Percentiles rank a stretch among this genome's conserved stretches.
These are phyloP conservation scores for Poecile atricapillus DNA, from an alignment of 2,113 vertebrate genomes.

Conservation along the genomic window DNA sequence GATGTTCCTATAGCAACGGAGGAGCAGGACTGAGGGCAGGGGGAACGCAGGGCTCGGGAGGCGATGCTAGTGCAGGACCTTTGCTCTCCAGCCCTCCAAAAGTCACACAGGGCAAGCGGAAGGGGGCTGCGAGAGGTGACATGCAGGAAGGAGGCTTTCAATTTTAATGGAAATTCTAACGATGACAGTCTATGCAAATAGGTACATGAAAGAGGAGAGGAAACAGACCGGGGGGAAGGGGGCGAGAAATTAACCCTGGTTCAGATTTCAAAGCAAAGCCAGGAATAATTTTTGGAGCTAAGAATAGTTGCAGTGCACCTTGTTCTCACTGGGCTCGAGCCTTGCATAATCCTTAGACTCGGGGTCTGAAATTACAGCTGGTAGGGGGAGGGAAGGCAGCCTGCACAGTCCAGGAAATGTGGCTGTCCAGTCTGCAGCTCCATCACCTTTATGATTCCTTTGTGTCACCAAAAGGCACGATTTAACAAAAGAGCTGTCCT, in stretches of 20 bases:
- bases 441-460: constrained; percentile 53
- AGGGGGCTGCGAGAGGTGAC: constrained; percentile 51
- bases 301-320: constrained; percentile 48
- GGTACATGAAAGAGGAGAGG: constrained; percentile 62
- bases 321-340: background rate
- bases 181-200: constrained; percentile 65
- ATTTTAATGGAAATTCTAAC: constrained; percentile 63
- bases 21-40: background rate
- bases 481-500: constrained; percentile 30
- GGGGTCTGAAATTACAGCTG: background rate
- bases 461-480: constrained; percentile 29
- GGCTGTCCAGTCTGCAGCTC: constrained; percentile 1
- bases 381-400: background rate
- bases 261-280: constrained; percentile 58
- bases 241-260: constrained; percentile 42
- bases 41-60: background rate
- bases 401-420: background rate
- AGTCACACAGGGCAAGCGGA: constrained; percentile 53
- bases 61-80: background rate
- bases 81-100: constrained; percentile 56
- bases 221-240: constrained; percentile 48
- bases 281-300: constrained; percentile 51
- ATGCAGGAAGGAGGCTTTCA: constrained; percentile 64
- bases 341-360: background rate
- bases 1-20: background rate